Base-by-base conservation (phyloP, 2,797 vertebrate species). In the Sebastes umbrosus region DNA sequence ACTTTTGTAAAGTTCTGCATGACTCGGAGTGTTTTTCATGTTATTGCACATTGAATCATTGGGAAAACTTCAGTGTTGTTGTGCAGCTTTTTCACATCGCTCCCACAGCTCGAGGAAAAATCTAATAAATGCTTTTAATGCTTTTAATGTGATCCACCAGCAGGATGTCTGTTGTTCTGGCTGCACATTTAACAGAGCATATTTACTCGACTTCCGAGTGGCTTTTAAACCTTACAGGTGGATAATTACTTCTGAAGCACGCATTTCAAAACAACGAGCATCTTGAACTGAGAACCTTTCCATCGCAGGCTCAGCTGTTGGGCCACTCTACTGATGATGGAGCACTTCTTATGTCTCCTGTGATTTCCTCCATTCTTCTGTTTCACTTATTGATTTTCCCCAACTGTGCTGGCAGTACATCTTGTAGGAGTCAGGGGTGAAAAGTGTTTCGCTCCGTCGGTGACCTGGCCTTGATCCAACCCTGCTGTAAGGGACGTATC, bases 321-420 rank as follows among this genome's bases (percentile, higher is more conserved):
- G 29, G 46, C 8, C 24, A 13, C 7, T 54, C 46, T 3, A 0
- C 16, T 55, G 14, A 18, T 72, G 63, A 66, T 69, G 25, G 62
- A 72, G 66, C 12, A 29, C 69, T 73, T 60, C 7, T 46, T 34
- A 14, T 13, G 14, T 69, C 66, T 77, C 32, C n/a, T 50, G 31
- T 52, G 55, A 34, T 68, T 67, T 55, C 77, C 27, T 78, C 16
- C 43, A 10, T 64, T 79, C 65, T 79, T 73, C 24, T 64, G 20
- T 75, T 80, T 39, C 69, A 39, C 22, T 25, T 60, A 85, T 85
- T 72, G 83, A 85, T 84, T 84, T 77, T 69, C 67, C 75, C 57
- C 22, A 5, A 12, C 71, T 29, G 39, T 27, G 39, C 71, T 73
- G 50, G 52, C 65, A 43, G 64, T 58, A 80, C 72, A 83, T 70